Evolutionary conservation across 2,113 vertebrate species (phyloP).

Genomic region (Pollachius pollachius): DNA sequence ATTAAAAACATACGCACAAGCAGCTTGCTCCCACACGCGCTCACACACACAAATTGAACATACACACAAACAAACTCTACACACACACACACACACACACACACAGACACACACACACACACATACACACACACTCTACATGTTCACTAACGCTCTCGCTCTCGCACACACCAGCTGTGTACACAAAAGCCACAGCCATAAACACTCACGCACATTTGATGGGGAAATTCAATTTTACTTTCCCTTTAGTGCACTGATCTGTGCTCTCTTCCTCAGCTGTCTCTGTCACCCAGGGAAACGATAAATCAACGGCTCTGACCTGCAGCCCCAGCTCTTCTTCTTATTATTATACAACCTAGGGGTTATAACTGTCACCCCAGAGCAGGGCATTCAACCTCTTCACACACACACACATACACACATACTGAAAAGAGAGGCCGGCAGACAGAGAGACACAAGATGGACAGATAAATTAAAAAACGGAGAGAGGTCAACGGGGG

Average conservation of each 20-base stretch:
- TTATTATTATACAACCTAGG: constrained; percentile 44
- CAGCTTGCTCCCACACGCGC: not conserved
- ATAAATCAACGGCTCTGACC: constrained; percentile 53
- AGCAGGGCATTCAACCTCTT: constrained; percentile 41
- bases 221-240: constrained; percentile 53
- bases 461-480: not conserved
- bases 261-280: constrained; percentile 31
- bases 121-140: constrained; percentile 3
- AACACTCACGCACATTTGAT: constrained; percentile 21
- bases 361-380: constrained; percentile 27
- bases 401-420: constrained; percentile 32
- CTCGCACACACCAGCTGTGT: constrained; percentile 1
- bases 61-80: not conserved
- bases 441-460: constrained; percentile 14
- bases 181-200: constrained; percentile 1
- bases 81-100: constrained; percentile 1
- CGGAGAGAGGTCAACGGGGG: not conserved
- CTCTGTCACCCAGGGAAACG: constrained; percentile 36
- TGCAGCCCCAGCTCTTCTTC: constrained; percentile 22
- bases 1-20: constrained; percentile 26
- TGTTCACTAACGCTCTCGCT: not conserved
- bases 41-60: constrained; percentile 3
- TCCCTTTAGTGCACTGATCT: constrained; percentile 50
- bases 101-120: constrained; percentile 9
- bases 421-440: constrained; percentile 28